These are phyloP conservation scores for Capreolus pygargus DNA, from an alignment of 2,113 vertebrate species.

Conservation along the genomic window DNA sequence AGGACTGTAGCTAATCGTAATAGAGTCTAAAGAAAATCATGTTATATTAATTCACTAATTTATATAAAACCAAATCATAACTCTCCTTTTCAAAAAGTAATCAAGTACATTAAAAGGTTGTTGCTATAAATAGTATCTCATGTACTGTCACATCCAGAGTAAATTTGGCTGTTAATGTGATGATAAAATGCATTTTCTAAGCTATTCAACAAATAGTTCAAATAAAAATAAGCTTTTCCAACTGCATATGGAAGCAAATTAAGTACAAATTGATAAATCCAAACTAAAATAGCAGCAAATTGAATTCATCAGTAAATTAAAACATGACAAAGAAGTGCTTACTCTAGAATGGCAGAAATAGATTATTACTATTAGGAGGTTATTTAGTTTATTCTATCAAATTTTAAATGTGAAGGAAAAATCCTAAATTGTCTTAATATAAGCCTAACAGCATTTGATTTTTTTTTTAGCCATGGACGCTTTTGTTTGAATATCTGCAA, in stretches of 20 bases:
- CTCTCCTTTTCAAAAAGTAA: background rate
- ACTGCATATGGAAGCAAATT: background rate
- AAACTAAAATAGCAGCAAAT: background rate
- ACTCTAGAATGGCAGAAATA: background rate
- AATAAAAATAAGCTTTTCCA: constrained; percentile 14
- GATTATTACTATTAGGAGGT: background rate
- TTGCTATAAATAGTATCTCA: background rate
- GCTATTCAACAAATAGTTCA: background rate
- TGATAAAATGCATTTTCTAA: constrained; percentile 6
- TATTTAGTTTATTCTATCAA: background rate
- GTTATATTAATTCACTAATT: background rate
- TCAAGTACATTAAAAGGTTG: background rate
- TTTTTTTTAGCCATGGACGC: background rate
- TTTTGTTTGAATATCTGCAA: background rate
- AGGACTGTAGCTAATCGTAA: background rate
- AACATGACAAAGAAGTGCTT: background rate
- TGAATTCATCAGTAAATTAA: background rate
- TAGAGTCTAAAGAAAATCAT: background rate
- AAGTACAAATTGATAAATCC: background rate
- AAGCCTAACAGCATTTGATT: background rate
- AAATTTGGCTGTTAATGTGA: background rate
- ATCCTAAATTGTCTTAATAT: background rate
- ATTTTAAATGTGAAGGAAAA: background rate
- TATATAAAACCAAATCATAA: background rate
- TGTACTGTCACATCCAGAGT: background rate